A percentile compares a stretch with the other conserved stretches of the same genome.
phyloP scores from a whole-genome alignment of 2,797 vertebrate species.

The Moxostoma hubbsi region DNA sequence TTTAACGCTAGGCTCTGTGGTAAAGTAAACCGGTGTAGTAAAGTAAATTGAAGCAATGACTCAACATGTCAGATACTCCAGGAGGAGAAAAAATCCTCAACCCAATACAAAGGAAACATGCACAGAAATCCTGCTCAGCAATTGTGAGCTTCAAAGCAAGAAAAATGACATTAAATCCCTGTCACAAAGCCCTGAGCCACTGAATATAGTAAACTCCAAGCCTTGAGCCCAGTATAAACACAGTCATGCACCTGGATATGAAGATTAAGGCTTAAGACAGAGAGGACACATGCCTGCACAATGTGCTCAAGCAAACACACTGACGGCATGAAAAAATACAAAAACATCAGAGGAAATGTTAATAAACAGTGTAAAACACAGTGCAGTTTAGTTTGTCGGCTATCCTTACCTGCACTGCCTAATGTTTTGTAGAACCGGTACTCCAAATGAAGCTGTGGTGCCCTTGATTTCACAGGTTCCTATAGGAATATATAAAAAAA shows the following conservation, averaged over 20 bases:
- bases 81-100: slow-evolving; percentile 11
- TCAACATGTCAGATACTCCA: slow-evolving; percentile 31
- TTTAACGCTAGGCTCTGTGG: neutral
- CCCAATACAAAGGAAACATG: slow-evolving; percentile 20
- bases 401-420: slow-evolving; percentile 88
- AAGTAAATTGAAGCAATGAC: slow-evolving; percentile 23
- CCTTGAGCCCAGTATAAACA: neutral
- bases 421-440: slow-evolving; percentile 99
- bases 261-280: slow-evolving; percentile 26
- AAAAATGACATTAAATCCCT: slow-evolving; percentile 16
- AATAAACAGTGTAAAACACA: slow-evolving; percentile 10
- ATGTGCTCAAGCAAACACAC: neutral
- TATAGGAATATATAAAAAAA: slow-evolving; percentile 68
- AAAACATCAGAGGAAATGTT: slow-evolving; percentile 15
- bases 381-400: neutral
- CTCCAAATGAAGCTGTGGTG: slow-evolving; percentile 97
- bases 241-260: slow-evolving; percentile 2
- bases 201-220: neutral
- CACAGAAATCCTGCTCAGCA: slow-evolving; percentile 34
- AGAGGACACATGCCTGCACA: slow-evolving; percentile 8
- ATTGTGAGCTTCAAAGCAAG: slow-evolving; percentile 27
- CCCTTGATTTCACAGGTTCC: slow-evolving; percentile 99
- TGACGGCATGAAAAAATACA: neutral
- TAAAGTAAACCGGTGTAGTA: neutral
- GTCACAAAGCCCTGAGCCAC: slow-evolving; percentile 1